A percentile compares a stretch with the other conserved stretches of the same genome.
Conservation (phyloP, 2,113 vertebrate genomes). For the Dascyllus trimaculatus region DNA sequence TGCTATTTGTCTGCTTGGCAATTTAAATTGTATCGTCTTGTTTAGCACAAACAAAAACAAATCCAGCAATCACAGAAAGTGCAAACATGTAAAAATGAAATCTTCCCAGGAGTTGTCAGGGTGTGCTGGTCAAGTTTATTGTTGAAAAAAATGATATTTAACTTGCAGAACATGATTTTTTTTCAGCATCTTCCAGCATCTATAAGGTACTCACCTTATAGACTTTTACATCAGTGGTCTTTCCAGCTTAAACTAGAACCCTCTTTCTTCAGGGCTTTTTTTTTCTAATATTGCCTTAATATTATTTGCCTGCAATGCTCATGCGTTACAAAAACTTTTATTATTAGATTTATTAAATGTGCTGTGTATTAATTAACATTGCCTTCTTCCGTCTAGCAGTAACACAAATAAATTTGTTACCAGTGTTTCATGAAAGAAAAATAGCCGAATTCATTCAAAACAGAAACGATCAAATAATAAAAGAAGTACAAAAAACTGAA, state of each 20-base stretch:
- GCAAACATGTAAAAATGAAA: no score
- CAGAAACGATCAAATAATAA: slow-evolving; percentile 25
- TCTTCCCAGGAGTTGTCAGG: not conserved
- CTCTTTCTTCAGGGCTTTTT: not conserved
- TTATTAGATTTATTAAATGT: not conserved
- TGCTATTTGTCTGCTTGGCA: slow-evolving; percentile 1
- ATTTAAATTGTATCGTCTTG: not conserved
- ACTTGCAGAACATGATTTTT: not conserved
- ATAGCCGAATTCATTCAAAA: slow-evolving; percentile 3
- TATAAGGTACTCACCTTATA: not conserved
- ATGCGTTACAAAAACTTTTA: not conserved
- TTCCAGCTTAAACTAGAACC: not conserved
- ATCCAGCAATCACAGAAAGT: slow-evolving; percentile 9
- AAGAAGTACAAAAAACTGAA: slow-evolving; percentile 7
- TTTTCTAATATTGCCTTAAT: slow-evolving; percentile 58
- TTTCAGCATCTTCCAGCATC: not conserved
- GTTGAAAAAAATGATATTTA: slow-evolving; percentile 8
- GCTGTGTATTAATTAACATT: not conserved
- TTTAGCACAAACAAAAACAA: not conserved
- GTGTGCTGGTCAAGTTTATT: slow-evolving; percentile 3
- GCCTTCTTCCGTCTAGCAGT: not conserved
- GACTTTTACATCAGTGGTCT: not conserved
- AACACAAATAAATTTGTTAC: not conserved
- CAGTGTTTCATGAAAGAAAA: not conserved
- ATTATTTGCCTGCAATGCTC: slow-evolving; percentile 8